Base-by-base conservation (phyloP, 2,888 invertebrate genomes). In the Chymomyza amoena region DNA sequence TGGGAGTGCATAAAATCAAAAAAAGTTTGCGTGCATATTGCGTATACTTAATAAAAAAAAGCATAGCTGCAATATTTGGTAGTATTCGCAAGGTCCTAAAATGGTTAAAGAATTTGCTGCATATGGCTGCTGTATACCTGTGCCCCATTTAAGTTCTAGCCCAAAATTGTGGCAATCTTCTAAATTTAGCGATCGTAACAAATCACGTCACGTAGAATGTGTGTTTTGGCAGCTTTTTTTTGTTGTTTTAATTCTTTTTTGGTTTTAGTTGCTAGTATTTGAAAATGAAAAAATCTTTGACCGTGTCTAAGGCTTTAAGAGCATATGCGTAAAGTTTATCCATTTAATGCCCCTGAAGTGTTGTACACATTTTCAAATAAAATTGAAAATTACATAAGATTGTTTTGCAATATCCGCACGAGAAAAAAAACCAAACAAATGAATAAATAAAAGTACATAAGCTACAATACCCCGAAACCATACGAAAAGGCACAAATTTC, bases 101-200 rank as follows among this genome's bases (percentile, higher is more conserved):
- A 60, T 25, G 32, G 13, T 25, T 60, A 36, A 32, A 28, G 59
- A 28, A 15, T 6, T 59, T 13, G n/a, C 28, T 59, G 32, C 32
- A 32, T 32, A 32, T 32, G 32, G 32, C 32, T 32, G 32, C 16
- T 45, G 56, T 61, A 25, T 59, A 61, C 32, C 65, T 61, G 61
- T 61, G 64, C 2, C 20, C 54, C 60, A 61, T 64, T 62, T 61
- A 18, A 51, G 50, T 70, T 73, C 70, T 68, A 70, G 60, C 66
- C 66, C 62, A 51, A 66, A 72, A 70, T 73, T 68, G 62, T 80
- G 70, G 73, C 71, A 56, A 72, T 63, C 68, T 28, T 66, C 84
- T 84, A 84, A 78, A 75, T 86, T 69, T 84, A 84, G 88, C 68
- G 64, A 64, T 76, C 72, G 84, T 86, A 84, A 86, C 88, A 75